Base-by-base conservation (phyloP, 2,888 invertebrate species). In the Lydus trimaculatus region DNA sequence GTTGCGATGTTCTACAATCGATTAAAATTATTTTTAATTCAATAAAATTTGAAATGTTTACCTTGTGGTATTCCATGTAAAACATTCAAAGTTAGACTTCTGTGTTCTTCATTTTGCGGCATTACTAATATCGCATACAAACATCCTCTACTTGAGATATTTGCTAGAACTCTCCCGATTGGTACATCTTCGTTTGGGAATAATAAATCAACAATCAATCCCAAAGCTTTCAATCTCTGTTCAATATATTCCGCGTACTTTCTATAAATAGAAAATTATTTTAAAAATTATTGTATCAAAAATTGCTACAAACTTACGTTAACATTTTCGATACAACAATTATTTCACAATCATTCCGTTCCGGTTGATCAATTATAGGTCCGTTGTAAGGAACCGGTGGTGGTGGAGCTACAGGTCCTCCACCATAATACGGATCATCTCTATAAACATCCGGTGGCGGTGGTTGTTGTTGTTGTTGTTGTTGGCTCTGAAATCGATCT, bases 151-250 rank as follows among this genome's bases (percentile, higher is more conserved):
- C 93, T 92, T 0, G 95, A 92, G 68, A 97, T 94, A 81, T 96
- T 96, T 9, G 95, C 95, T 31, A 97, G 86, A 25, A 96, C 92
- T 76, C 91, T 88, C 48, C 88, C 87, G 13, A 96, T 89, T 0
- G 95, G 92, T 0, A 95, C 93, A 80, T 96, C 95, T 82, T 95
- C 96, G 85, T 96, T 95, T 0, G 97, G 96, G 82, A 95, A 96
- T n/a, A 96, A 86, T 0, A 97, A 87, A 82, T 96, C 96, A 0
- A 96, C 96, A 4, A 92, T 91, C 64, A 96, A 87, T 1, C 94
- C 94, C 6, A 94, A 84, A 56, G 90, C 89, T 82, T 94, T 95
- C 66, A 97, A 85, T 15, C 93, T 89, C 48, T 90, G 88, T 83
- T 97, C 97, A 71, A 97, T 93, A 79, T 90, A 92, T 82, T 97